A percentile compares a stretch with the other conserved stretches of the same genome.
Evolutionary conservation across 2,888 invertebrate genomes (phyloP).

Genomic region (Serrognathus titanus): DNA sequence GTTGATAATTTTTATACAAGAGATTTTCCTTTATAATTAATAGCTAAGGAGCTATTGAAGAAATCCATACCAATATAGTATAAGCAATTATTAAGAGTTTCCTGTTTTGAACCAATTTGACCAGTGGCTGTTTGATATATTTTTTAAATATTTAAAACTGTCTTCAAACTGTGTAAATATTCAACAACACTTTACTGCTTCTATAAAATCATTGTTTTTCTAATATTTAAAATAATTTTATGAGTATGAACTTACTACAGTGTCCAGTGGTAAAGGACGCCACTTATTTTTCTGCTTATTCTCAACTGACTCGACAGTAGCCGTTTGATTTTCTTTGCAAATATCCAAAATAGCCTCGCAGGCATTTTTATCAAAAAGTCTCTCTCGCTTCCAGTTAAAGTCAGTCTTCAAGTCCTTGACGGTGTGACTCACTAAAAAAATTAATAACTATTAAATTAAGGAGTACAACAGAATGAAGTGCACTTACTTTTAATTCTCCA

Average conservation of each 20-base stretch:
- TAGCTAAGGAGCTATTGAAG: too few relatives aligned
- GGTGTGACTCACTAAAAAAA: constrained; percentile 67
- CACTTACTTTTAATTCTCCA: constrained; percentile 86
- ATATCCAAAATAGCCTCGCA: constrained; percentile 78
- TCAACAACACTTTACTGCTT: not conserved
- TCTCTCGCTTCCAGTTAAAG: constrained; percentile 82
- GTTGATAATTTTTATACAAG: too few relatives aligned
- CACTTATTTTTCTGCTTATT: constrained; percentile 93
- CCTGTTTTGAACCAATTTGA: too few relatives aligned
- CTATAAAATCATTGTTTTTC: too few relatives aligned
- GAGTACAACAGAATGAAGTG: not conserved
- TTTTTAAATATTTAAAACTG: too few relatives aligned
- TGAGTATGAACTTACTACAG: constrained; percentile 65
- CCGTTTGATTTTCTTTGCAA: constrained; percentile 71
- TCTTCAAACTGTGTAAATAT: too few relatives aligned
- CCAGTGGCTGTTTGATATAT: too few relatives aligned
- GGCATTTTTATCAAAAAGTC: constrained; percentile 82
- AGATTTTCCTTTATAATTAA: too few relatives aligned
- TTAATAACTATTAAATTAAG: constrained; percentile 7
- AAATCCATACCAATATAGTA: too few relatives aligned
- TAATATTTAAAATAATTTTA: not conserved
- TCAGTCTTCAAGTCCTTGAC: constrained; percentile 75
- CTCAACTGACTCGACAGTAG: constrained; percentile 70
- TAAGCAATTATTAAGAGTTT: too few relatives aligned
- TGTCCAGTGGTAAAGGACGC: constrained; percentile 94